Base-by-base conservation (phyloP, 2,113 vertebrate species). In the Vanacampus margaritifer region DNA sequence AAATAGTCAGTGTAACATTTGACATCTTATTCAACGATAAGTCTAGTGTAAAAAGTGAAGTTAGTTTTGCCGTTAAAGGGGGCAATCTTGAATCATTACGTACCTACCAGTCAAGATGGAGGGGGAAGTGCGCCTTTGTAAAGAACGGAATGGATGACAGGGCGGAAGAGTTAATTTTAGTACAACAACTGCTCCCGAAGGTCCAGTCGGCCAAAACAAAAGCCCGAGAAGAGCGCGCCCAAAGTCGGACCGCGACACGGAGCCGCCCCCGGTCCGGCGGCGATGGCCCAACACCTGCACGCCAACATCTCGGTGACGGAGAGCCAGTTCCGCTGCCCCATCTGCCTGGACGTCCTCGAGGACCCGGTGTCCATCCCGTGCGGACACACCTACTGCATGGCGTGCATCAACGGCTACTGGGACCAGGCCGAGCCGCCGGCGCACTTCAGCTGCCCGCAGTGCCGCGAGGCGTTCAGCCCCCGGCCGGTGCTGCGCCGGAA, bases 301-400 rank as follows among this genome's bases (percentile, higher is more conserved):
- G 85, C 88, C 6, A 89, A 83, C 19, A 91, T 91, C 73, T 90
- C 88, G 14, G 88, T 91, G 63, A 83, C 87, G 16, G 90, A 90
- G 80, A 87, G 75, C 28, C 89, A 91, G 84, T 89, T 91, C 74
- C 58, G 80, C 46, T 91, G 90, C 50, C 83, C 89, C 12, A 78
- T 91, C 67, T 91, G 90, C 76, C 72, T 91, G 85, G 89, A 91
- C 72, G 67, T 88, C 36, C 79, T 89, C 53, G 72, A 63, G 64
- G 81, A 91, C 76, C 90, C 90, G 63, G 89, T 88, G 77, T 87
- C 90, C 73, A 90, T 89, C 68, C 88, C 88, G 7, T 91, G 90
- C 73, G 89, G 90, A 67, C 90, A 91, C 87, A 91, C 88, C 65
- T 91, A 89, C 83, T 91, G 90, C 84, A 89, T 89, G 84, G 5